Evolutionary conservation across 2,888 invertebrate genomes (phyloP).

Genomic region (Melinaea menophilus): DNA sequence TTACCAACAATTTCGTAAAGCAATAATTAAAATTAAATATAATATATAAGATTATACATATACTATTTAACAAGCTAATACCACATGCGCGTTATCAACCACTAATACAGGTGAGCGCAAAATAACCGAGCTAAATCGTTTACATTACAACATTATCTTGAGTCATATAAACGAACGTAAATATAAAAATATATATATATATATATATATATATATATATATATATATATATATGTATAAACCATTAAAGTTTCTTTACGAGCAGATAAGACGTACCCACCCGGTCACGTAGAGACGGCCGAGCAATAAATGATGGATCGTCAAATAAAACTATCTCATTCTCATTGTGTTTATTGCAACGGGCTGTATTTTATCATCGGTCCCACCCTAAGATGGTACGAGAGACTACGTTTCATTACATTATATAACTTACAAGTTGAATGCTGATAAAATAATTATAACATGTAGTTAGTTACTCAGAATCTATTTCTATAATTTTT

Average conservation of each 20-base stretch:
- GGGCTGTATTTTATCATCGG: conserved; percentile 17
- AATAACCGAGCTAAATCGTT: neutral
- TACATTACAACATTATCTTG: neutral
- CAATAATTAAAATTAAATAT: too few relatives aligned
- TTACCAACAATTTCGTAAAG: too few relatives aligned
- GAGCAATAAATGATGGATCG: conserved; percentile 31
- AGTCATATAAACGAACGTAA: conserved; percentile 20
- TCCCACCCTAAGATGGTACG: conserved; percentile 11
- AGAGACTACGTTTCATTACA: neutral
- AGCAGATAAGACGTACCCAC: conserved; percentile 15
- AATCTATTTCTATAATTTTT: too few relatives aligned
- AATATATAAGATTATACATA: too few relatives aligned
- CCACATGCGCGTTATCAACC: too few relatives aligned
- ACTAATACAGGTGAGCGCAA: too few relatives aligned
- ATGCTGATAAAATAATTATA: too few relatives aligned
- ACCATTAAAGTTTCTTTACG: conserved; percentile 23
- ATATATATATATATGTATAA: conserved; percentile 10
- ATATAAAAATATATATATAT: conserved; percentile 26
- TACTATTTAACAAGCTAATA: too few relatives aligned
- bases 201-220: conserved; percentile 13
- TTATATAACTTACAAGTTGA: too few relatives aligned
- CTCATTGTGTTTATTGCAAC: conserved; percentile 24
- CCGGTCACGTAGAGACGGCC: conserved; percentile 25
- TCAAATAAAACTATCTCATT: conserved; percentile 28
- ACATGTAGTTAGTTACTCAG: too few relatives aligned